These are phyloP conservation scores for Chrysotoxum bicinctum DNA, from an alignment of 2,888 invertebrate genomes.

Conservation along the genomic window DNA sequence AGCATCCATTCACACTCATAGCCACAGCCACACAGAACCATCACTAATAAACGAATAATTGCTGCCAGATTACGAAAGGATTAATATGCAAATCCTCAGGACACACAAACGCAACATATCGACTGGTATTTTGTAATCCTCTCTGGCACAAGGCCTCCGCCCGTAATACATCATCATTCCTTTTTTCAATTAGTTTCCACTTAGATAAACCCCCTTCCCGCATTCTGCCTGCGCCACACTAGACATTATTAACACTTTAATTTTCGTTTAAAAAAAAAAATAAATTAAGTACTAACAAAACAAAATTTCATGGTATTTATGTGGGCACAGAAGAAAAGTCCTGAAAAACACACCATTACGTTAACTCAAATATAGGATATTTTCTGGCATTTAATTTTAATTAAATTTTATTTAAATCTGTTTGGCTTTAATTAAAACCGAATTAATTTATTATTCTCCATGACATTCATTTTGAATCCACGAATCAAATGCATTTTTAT, in stretches of 20 bases:
- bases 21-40: not conserved
- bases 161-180: slow-evolving; percentile 36
- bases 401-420: slow-evolving; percentile 73
- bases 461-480: slow-evolving; percentile 52
- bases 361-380: slow-evolving; percentile 44
- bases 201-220: not conserved
- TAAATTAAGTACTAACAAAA: slow-evolving; percentile 1
- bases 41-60: slow-evolving; percentile 20
- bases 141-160: slow-evolving; percentile 7
- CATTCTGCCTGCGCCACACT: not conserved
- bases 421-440: slow-evolving; percentile 71
- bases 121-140: slow-evolving; percentile 44
- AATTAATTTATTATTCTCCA: slow-evolving; percentile 70
- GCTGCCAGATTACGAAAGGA: slow-evolving; percentile 49
- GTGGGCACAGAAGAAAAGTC: slow-evolving; percentile 19
- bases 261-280: slow-evolving; percentile 17
- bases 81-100: slow-evolving; percentile 44
- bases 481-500: slow-evolving; percentile 69
- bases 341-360: slow-evolving; percentile 31
- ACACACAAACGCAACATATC: slow-evolving; percentile 13
- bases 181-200: not conserved
- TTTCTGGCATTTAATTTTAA: slow-evolving; percentile 67
- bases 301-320: slow-evolving; percentile 26
- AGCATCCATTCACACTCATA: not conserved
- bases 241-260: slow-evolving; percentile 51